These are phyloP conservation scores for Erythrolamprus reginae DNA, from an alignment of 2,113 vertebrate genomes.

Conservation along the genomic window DNA sequence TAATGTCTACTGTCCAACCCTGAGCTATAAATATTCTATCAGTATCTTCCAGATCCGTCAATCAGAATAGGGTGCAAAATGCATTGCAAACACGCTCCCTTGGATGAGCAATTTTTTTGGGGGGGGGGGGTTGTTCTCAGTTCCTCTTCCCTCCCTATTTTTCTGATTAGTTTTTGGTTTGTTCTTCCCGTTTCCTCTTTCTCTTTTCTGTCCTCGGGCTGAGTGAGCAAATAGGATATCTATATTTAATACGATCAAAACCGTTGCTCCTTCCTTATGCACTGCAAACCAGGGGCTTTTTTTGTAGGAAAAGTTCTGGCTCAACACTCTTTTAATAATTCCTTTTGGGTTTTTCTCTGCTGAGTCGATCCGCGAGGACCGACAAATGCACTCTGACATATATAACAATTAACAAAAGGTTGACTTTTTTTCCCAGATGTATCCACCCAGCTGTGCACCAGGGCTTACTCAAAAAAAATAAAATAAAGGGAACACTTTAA, in stretches of 20 bases:
- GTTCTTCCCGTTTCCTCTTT: accelerated
- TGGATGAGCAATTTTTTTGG: no score
- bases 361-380: not conserved
- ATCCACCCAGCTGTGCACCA: not conserved
- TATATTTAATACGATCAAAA: not conserved
- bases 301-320: conserved; percentile 6
- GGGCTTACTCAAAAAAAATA: no score
- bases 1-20: not conserved
- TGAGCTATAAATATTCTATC: not conserved
- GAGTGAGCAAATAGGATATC: accelerated
- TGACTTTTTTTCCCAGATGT: not conserved
- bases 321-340: not conserved
- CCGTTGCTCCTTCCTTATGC: conserved; percentile 12
- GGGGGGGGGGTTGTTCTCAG: no score
- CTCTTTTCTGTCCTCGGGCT: accelerated
- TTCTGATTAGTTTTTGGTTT: not conserved
- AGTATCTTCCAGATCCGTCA: not conserved
- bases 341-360: not conserved
- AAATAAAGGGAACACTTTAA: no score
- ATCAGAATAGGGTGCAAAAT: not conserved
- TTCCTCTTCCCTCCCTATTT: not conserved
- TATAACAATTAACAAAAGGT: not conserved
- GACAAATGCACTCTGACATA: not conserved
- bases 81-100: no score
- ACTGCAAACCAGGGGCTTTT: not conserved